Conservation (phyloP, 2,797 vertebrate species). For the Picus viridis region DNA sequence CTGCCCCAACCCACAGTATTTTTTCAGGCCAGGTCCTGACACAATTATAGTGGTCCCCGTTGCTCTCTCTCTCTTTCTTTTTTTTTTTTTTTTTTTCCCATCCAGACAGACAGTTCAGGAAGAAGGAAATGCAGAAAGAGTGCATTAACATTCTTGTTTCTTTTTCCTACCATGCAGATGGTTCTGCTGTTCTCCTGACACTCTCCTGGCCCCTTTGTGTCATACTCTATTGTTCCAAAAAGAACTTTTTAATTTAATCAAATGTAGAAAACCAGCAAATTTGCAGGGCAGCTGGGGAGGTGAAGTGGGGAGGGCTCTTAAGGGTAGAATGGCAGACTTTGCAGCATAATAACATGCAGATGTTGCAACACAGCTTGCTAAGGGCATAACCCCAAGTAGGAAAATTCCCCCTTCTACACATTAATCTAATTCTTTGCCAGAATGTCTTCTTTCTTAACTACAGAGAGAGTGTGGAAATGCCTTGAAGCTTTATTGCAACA, state of each 20-base stretch:
- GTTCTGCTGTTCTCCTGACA: background rate
- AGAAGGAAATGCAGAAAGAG: background rate
- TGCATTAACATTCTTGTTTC: background rate
- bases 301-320: background rate
- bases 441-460: background rate
- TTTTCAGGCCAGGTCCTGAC: background rate
- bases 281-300: background rate
- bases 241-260: background rate
- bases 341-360: background rate
- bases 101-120: background rate
- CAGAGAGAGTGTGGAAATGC: background rate
- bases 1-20: background rate
- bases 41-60: background rate
- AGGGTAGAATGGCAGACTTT: background rate
- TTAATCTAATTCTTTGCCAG: background rate
- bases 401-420: constrained; percentile 17
- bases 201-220: background rate
- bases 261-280: background rate
- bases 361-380: background rate
- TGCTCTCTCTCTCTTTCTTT: background rate
- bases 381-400: background rate
- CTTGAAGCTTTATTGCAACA: background rate
- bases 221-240: background rate
- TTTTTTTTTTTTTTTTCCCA: background rate
- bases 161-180: accelerated